A percentile compares a stretch with the other conserved stretches of the same genome.
phyloP scores from a whole-genome alignment of 2,888 invertebrate genomes.

The Actias luna region DNA sequence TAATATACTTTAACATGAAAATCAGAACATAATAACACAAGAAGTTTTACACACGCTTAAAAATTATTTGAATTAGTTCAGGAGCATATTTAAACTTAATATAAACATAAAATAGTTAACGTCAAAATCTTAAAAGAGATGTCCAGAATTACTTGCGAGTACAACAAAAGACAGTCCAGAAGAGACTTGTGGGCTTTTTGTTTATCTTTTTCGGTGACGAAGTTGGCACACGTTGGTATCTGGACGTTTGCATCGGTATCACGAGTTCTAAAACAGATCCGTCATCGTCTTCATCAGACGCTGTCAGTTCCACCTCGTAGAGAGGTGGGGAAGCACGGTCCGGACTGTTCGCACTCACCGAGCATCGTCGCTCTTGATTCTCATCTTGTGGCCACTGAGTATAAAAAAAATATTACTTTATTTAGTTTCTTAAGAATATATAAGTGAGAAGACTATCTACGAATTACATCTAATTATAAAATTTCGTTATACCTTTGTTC shows the following conservation, averaged over 20 bases:
- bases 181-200: slow-evolving; percentile 34
- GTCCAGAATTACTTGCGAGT: slow-evolving; percentile 41
- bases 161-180: slow-evolving; percentile 52
- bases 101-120: background rate
- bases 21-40: background rate
- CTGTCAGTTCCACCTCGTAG: slow-evolving; percentile 68
- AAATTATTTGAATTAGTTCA: background rate
- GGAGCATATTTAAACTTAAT: background rate
- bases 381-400: slow-evolving; percentile 21
- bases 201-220: slow-evolving; percentile 50
- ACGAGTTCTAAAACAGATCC: slow-evolving; percentile 67
- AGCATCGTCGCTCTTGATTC: slow-evolving; percentile 21
- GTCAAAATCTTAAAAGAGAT: background rate
- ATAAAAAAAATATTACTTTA: background rate
- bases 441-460: too few species aligned
- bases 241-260: slow-evolving; percentile 58
- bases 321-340: slow-evolving; percentile 63
- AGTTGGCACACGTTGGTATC: slow-evolving; percentile 56
- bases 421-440: too few species aligned
- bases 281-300: slow-evolving; percentile 74
- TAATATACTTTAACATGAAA: background rate
- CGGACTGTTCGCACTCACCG: slow-evolving; percentile 27
- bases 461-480: too few species aligned
- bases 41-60: background rate
- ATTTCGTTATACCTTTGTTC: too few species aligned